Conservation (phyloP, 2,888 invertebrate genomes). For the Rotaria macrura region DNA sequence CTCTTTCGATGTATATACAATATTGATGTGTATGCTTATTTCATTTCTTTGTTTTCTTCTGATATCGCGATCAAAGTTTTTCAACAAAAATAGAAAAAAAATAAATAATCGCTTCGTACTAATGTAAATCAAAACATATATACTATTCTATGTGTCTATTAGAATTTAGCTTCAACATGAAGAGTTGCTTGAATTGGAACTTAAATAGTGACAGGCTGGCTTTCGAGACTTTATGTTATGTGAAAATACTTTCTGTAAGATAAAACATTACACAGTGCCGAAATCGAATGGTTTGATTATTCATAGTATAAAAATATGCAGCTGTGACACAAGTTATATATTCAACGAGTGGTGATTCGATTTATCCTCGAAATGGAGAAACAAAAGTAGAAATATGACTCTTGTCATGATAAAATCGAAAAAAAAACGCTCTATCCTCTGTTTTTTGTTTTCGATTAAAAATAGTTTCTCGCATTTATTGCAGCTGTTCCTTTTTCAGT, state of each 20-base stretch:
- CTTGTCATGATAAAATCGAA: not conserved
- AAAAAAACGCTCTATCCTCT: fast-evolving
- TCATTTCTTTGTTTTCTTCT: not conserved
- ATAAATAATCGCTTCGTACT: not conserved
- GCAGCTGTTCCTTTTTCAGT: not conserved
- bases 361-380: not conserved
- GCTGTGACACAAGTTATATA: not conserved
- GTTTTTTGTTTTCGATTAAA: not conserved
- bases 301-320: not conserved
- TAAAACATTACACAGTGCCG: too few relatives aligned
- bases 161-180: too few relatives aligned
- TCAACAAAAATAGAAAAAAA: not conserved
- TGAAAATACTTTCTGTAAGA: too few relatives aligned
- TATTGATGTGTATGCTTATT: not conserved
- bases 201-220: too few relatives aligned
- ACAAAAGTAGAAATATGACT: not conserved
- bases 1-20: not conserved
- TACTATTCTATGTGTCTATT: too few relatives aligned
- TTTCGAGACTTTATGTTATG: too few relatives aligned
- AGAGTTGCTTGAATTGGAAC: too few relatives aligned
- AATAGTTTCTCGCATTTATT: not conserved
- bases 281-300: too few relatives aligned
- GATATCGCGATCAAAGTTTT: not conserved
- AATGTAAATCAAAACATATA: too few relatives aligned
- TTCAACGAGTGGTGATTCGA: not conserved